These are phyloP conservation scores for Saguinus imperator DNA, from an alignment of 2,113 vertebrate genomes.

Conservation along the genomic window DNA sequence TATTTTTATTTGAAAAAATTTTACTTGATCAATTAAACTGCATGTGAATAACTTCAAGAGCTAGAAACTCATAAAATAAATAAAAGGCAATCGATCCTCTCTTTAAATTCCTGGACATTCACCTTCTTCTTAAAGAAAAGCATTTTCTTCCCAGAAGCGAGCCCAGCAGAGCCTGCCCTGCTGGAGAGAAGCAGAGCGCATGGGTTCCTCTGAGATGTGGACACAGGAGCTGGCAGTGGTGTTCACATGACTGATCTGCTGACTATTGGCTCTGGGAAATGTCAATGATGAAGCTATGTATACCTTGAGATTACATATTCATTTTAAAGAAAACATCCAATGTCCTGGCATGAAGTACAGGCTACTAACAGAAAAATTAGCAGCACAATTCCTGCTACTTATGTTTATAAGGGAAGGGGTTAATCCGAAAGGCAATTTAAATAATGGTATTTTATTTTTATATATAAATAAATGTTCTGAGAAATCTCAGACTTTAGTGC, in stretches of 20 bases:
- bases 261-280: conserved; percentile 50
- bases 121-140: conserved; percentile 66
- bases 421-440: conserved; percentile 96
- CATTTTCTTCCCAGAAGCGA: conserved; percentile 72
- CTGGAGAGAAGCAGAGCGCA: conserved; percentile 41
- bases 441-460: conserved; percentile 93
- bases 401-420: conserved; percentile 80
- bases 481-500: conserved; percentile 95
- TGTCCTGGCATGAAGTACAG: conserved; percentile 78
- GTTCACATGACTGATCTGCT: conserved; percentile 49
- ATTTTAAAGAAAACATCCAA: conserved; percentile 79
- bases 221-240: conserved; percentile 61
- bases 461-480: conserved; percentile 97
- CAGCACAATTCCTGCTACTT: conserved; percentile 82
- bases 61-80: conserved; percentile 47
- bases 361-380: conserved; percentile 75
- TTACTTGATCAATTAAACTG: conserved; percentile 74
- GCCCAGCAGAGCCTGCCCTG: conserved; percentile 35
- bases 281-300: conserved; percentile 52
- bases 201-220: conserved; percentile 29
- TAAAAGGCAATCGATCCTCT: conserved; percentile 39
- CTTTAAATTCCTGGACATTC: conserved; percentile 38
- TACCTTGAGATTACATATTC: conserved; percentile 66
- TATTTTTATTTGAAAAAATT: conserved; percentile 78
- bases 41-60: conserved; percentile 63